phyloP scores from a whole-genome alignment of 2,797 vertebrate species.

The Decapterus maruadsi region DNA sequence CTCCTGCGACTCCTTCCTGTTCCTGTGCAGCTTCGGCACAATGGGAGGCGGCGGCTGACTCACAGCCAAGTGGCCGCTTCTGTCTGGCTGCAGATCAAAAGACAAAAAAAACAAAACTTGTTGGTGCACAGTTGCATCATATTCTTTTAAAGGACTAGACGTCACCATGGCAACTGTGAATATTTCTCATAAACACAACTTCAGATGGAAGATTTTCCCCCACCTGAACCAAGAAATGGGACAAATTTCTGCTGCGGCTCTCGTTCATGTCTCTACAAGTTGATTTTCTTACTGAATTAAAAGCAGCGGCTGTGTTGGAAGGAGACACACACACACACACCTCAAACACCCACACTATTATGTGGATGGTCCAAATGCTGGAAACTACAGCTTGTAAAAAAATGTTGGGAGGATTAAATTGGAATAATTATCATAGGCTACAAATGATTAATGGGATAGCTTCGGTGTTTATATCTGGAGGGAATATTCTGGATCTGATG shows the following conservation, averaged over 20 bases:
- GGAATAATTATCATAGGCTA: too few species aligned
- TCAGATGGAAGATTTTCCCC: not conserved
- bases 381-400: too few species aligned
- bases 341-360: too few species aligned
- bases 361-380: too few species aligned
- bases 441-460: too few species aligned
- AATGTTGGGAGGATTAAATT: too few species aligned
- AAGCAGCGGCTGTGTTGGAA: constrained; percentile 2
- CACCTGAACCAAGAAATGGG: not conserved
- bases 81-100: constrained; percentile 79
- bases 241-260: not conserved
- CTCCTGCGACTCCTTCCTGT: constrained; percentile 70
- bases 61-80: constrained; percentile 50
- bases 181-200: not conserved
- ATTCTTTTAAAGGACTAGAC: not conserved
- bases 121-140: constrained; percentile 15
- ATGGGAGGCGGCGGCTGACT: constrained; percentile 75
- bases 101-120: constrained; percentile 23
- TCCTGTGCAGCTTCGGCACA: constrained; percentile 82
- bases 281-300: constrained; percentile 26
- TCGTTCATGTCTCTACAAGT: constrained; percentile 21
- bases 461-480: too few species aligned
- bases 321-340: too few species aligned
- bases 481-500: too few species aligned
- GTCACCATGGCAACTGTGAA: not conserved